Conservation (phyloP, 64 coral and sea anemone genomes). For the Exaiptasia diaphana region DNA sequence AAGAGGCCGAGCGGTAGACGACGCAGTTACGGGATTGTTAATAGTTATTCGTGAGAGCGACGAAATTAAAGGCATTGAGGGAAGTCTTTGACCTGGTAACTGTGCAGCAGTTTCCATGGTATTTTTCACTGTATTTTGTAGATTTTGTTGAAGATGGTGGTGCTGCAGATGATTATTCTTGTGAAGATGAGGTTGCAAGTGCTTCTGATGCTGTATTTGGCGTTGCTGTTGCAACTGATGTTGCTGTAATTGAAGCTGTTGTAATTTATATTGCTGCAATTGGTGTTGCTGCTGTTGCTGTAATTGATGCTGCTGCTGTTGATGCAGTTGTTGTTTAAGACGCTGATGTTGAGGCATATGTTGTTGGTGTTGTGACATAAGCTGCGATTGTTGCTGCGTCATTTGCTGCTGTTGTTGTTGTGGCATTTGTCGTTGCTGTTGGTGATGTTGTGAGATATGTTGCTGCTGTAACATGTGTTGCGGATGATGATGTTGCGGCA, state of each 20-base stretch:
- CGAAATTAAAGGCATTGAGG: no score
- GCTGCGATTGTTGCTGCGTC: neutral
- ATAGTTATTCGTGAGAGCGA: no score
- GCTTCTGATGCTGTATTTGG: neutral
- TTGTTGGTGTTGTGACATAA: constrained; percentile 11
- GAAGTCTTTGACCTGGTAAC: no score
- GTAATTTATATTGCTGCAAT: neutral
- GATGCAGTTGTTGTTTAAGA: neutral
- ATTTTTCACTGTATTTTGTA: no score
- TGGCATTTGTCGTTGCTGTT: neutral
- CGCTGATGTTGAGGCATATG: constrained; percentile 25
- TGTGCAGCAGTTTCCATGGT: no score
- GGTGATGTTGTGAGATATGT: no score
- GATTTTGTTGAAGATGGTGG: no score
- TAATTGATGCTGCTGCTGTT: neutral
- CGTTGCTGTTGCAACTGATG: neutral
- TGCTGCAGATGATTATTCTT: neutral
- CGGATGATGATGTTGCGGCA: neutral
- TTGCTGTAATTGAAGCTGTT: neutral
- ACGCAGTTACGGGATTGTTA: no score
- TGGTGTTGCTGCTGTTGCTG: neutral
- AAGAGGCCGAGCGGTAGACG: no score
- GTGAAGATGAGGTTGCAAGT: neutral
- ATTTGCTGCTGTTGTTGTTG: neutral
- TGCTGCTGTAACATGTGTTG: neutral